Base-by-base conservation (phyloP, 2,888 invertebrate species). In the Caenorhabditis panamensis region DNA sequence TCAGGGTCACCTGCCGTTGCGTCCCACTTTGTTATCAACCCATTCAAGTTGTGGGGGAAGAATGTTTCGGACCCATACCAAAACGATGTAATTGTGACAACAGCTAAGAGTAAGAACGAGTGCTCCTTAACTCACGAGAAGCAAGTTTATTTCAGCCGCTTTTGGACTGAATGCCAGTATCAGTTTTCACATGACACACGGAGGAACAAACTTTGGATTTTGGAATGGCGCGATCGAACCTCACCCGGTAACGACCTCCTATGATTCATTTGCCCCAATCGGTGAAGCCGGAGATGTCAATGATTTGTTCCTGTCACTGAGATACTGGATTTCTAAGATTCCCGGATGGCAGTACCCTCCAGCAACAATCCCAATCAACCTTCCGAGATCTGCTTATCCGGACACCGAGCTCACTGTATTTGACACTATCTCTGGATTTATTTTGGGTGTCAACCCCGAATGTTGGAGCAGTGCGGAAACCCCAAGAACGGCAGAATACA, bases 351-450 rank as follows among this genome's bases (percentile, higher is more conserved):
- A 73, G 8, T 64, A 78, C 54, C 72, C 78, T 2, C 86, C 87
- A n/a, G 26, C 79, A 13, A 24, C 80, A 1, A 90, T 93, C 0
- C 95, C 95, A 0, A 87, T 87, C 2, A 92, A 93, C 20, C 37
- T 76, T 11, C 80, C 80, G 26, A 37, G 59, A 53, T 47, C 44
- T n/a, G 67, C 68, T 0, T 79, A 79, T 59, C 73, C 73, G 2
- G 73, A 73, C 64, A 51, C 59, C 13, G 9, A 53, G 1, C 44
- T 79, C 8, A 63, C 68, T 16, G 61, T 73, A 9, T 79, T 79
- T 37, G 73, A 73, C 20, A 73, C 73, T n/a, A 59, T 79, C 5
- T 68, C 73, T 37, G 79, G 73, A 8, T 79, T 79, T 47, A 79
- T 79, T 37, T 18, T 62, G 11, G 73, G 73, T 18, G 53, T 36